phyloP scores from a whole-genome alignment of 2,113 vertebrate genomes.

The Sphaerodactylus townsendi region DNA sequence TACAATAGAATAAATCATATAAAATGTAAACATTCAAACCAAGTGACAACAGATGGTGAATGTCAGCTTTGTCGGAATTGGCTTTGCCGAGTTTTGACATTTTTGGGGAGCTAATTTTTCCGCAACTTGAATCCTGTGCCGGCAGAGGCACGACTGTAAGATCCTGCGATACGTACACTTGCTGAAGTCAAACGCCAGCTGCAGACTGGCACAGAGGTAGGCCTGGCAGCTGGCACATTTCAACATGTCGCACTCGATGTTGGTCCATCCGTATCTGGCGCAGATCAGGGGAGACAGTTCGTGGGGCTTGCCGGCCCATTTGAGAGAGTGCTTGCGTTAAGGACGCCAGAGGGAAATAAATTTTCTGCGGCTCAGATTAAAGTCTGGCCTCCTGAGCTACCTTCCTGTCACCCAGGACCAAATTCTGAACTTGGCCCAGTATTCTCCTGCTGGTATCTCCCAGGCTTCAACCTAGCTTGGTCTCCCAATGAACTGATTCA shows the following conservation, averaged over 20 bases:
- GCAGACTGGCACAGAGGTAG: constrained; percentile 86
- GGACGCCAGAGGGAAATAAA: constrained; percentile 37
- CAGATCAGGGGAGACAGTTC: constrained; percentile 88
- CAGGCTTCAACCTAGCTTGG: no score
- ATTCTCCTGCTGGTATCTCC: background rate
- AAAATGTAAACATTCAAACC: no score
- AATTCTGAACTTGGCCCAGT: background rate
- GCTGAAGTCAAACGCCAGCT: constrained; percentile 81
- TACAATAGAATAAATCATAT: no score
- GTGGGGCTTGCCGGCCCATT: constrained; percentile 89
- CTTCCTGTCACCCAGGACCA: background rate
- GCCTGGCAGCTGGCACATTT: constrained; percentile 93
- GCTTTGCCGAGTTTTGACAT: background rate
- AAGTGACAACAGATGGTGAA: no score
- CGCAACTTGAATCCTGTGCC: no score
- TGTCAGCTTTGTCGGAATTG: no score
- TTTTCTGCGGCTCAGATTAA: no score
- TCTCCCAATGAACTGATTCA: no score
- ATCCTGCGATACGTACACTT: constrained; percentile 78
- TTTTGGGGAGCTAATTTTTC: background rate
- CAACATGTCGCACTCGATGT: constrained; percentile 87
- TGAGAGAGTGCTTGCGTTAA: constrained; percentile 86
- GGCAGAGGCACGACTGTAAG: background rate
- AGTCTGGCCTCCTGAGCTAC: background rate
- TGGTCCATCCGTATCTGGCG: constrained; percentile 89